Conservation (phyloP, 1,140 invertebrate species). For the Tenebrio molitor region DNA sequence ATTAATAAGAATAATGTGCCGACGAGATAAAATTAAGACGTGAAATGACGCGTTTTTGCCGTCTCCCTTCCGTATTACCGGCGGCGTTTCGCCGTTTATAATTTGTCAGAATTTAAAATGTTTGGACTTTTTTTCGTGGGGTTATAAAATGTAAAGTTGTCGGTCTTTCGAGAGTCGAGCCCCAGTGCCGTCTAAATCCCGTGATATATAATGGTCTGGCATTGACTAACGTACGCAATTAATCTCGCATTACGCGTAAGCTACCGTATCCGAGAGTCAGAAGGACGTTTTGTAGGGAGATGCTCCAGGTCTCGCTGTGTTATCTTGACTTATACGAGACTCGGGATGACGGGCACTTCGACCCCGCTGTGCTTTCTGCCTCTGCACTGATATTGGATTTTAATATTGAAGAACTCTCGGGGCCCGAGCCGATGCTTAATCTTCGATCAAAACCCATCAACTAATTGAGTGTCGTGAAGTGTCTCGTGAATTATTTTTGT, state of each 20-base stretch:
- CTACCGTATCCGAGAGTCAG: slow-evolving; percentile 43
- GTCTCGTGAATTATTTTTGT: slow-evolving; percentile 23
- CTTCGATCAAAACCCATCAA: slow-evolving; percentile 34
- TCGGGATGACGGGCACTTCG: slow-evolving; percentile 16
- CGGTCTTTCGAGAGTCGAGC: slow-evolving; percentile 38
- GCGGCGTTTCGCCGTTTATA: slow-evolving; percentile 34
- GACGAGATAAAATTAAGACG: slow-evolving; percentile 44
- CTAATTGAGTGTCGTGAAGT: slow-evolving; percentile 10
- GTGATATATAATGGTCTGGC: slow-evolving; percentile 56
- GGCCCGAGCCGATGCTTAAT: slow-evolving; percentile 40
- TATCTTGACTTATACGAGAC: slow-evolving; percentile 40
- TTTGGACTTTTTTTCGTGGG: slow-evolving; percentile 22
- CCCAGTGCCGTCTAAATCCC: slow-evolving; percentile 45
- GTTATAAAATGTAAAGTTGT: slow-evolving; percentile 43
- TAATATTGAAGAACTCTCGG: slow-evolving; percentile 40
- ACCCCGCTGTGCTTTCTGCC: slow-evolving; percentile 27
- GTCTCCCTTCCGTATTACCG: slow-evolving; percentile 4
- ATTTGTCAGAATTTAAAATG: slow-evolving; percentile 50
- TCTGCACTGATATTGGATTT: slow-evolving; percentile 42
- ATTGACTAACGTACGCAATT: slow-evolving; percentile 57
- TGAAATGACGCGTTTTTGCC: slow-evolving; percentile 41
- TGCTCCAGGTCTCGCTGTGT: slow-evolving; percentile 37
- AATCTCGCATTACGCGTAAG: slow-evolving; percentile 57
- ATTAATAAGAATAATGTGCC: slow-evolving; percentile 36
- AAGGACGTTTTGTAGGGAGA: slow-evolving; percentile 36